Conservation (phyloP, 1,140 invertebrate genomes). For the Drosophila arawakana region DNA sequence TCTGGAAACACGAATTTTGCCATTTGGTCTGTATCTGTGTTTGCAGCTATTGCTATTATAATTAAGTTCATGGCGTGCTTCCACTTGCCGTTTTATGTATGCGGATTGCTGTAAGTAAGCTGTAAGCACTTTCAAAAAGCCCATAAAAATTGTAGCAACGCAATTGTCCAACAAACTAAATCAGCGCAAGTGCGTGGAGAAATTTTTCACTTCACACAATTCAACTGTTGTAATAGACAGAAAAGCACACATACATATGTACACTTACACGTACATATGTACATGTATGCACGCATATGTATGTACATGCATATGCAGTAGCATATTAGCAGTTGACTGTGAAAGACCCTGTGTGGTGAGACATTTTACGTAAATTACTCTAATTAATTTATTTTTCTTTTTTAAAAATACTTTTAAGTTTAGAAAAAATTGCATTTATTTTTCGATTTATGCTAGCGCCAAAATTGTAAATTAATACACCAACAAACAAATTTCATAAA, state of each 20-base stretch:
- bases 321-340: neutral
- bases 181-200: constrained; percentile 62
- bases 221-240: constrained; percentile 40
- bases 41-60: constrained; percentile 58
- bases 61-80: constrained; percentile 68
- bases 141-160: constrained; percentile 59
- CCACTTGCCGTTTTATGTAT: constrained; percentile 45
- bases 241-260: neutral
- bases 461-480: too few species aligned
- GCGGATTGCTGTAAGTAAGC: constrained; percentile 16
- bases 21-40: constrained; percentile 7
- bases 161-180: constrained; percentile 54
- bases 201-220: constrained; percentile 41
- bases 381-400: too few species aligned
- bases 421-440: too few species aligned
- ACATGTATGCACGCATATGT: neutral
- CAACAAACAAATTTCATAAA: too few species aligned
- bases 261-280: neutral
- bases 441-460: too few species aligned
- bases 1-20: constrained; percentile 46
- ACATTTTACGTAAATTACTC: too few species aligned
- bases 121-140: constrained; percentile 59
- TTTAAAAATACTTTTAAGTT: too few species aligned
- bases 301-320: constrained; percentile 8
- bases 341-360: too few species aligned